These are phyloP conservation scores for Manis crassicaudata DNA, from an alignment of 2,797 vertebrate species.

Conservation along the genomic window DNA sequence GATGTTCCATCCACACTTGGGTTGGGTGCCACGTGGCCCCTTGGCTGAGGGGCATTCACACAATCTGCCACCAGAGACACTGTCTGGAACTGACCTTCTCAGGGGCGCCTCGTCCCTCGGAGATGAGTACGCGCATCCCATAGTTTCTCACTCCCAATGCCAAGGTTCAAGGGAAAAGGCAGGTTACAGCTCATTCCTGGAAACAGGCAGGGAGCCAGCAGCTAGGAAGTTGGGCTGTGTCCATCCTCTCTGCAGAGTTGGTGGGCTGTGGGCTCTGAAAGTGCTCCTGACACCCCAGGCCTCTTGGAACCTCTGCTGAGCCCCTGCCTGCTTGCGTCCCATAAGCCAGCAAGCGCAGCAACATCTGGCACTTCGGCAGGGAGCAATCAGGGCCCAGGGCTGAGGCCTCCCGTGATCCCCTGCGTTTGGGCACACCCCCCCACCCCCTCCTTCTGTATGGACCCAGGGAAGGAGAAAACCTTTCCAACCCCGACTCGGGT, in stretches of 20 bases:
- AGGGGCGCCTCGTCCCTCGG: slow-evolving; percentile 87
- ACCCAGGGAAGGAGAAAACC: slow-evolving; percentile 77
- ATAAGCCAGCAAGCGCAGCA: slow-evolving; percentile 74
- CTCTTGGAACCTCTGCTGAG: background rate
- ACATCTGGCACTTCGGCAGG: slow-evolving; percentile 93
- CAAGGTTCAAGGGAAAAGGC: slow-evolving; percentile 43
- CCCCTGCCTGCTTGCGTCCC: slow-evolving; percentile 46
- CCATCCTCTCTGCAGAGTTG: slow-evolving; percentile 59
- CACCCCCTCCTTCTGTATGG: slow-evolving; percentile 82
- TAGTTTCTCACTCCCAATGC: slow-evolving; percentile 63
- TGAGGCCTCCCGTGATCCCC: slow-evolving; percentile 90
- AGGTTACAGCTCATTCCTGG: background rate
- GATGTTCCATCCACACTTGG: background rate
- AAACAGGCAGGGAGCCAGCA: background rate
- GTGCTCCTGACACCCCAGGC: background rate
- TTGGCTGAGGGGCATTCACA: background rate
- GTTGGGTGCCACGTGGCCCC: background rate
- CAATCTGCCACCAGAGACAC: background rate
- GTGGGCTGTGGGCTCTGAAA: background rate
- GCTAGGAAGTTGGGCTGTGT: background rate
- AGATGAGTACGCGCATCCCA: slow-evolving; percentile 95
- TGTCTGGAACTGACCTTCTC: slow-evolving; percentile 89
- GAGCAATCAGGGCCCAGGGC: slow-evolving; percentile 88
- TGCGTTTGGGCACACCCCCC: slow-evolving; percentile 78
- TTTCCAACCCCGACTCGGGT: slow-evolving; percentile 82